Percentiles rank a stretch among this genome's conserved stretches.
Evolutionary conservation across 35 echinoderm and acorn worm species (phyloP).

Genomic region (Ptychodera flava): DNA sequence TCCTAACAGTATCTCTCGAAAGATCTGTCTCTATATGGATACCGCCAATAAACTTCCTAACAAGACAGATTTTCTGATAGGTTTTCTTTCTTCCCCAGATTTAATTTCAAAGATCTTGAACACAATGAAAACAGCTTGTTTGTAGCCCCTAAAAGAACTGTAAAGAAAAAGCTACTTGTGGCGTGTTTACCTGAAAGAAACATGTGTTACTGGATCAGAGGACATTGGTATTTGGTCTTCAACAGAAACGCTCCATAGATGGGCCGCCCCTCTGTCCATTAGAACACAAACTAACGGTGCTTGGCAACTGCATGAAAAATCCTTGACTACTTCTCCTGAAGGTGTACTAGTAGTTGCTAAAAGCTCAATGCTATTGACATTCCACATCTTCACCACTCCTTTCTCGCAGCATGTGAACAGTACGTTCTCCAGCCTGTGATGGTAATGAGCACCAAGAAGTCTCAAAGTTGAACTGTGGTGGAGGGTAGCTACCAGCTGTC

Average conservation of each 20-base stretch:
- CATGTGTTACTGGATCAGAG: neutral
- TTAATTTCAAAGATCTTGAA: too few relatives aligned
- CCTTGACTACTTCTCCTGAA: neutral
- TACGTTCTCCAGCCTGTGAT: neutral
- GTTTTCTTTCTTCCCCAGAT: too few relatives aligned
- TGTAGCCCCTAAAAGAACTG: too few relatives aligned
- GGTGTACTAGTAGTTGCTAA: neutral
- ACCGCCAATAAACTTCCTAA: too few relatives aligned
- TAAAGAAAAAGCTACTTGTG: too few relatives aligned
- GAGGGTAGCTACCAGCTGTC: neutral
- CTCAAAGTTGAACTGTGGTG: neutral
- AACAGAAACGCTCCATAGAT: neutral
- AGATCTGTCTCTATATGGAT: too few relatives aligned
- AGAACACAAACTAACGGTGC: neutral
- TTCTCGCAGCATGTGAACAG: neutral
- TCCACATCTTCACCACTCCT: neutral
- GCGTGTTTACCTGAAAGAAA: neutral
- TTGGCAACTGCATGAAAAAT: neutral
- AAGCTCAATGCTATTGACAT: neutral
- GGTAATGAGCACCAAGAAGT: neutral
- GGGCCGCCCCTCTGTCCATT: neutral
- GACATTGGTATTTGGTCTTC: neutral
- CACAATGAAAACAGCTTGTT: too few relatives aligned
- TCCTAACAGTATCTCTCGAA: too few relatives aligned
- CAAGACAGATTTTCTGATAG: too few relatives aligned